These are phyloP conservation scores for Halichoeres trimaculatus DNA, from an alignment of 2,113 vertebrate genomes.

Conservation along the genomic window DNA sequence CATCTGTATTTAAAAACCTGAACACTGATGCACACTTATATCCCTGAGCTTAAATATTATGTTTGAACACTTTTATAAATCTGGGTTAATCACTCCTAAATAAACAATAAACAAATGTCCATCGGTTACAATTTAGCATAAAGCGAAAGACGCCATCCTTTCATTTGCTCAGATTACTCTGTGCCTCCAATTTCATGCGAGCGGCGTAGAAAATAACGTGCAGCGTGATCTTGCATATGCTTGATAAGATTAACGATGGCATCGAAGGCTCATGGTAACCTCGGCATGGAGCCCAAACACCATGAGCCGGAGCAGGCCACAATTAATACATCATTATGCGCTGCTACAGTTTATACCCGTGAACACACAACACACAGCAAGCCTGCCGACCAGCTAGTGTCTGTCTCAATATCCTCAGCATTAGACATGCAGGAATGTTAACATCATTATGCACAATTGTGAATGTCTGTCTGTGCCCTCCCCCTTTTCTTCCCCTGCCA, in stretches of 20 bases:
- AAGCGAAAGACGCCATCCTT: background rate
- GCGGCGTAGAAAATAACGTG: conserved; percentile 36
- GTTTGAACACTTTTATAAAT: conserved; percentile 33
- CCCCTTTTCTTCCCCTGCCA: conserved; percentile 73
- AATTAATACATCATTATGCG: conserved; percentile 79
- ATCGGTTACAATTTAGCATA: conserved; percentile 4
- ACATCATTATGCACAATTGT: conserved; percentile 93
- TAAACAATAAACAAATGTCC: conserved; percentile 16
- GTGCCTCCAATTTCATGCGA: conserved; percentile 27
- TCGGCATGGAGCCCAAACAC: conserved; percentile 55
- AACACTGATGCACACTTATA: background rate
- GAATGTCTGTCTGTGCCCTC: conserved; percentile 85
- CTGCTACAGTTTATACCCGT: conserved; percentile 46
- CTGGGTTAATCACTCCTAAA: conserved; percentile 31
- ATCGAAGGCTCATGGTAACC: conserved; percentile 51
- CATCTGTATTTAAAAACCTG: conserved; percentile 18
- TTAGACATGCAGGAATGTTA: conserved; percentile 96
- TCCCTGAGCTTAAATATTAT: background rate
- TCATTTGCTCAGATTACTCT: conserved; percentile 6
- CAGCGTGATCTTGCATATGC: conserved; percentile 52
- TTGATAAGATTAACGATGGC: conserved; percentile 63
- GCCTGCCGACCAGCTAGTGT: conserved; percentile 62
- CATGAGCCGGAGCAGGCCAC: conserved; percentile 40
- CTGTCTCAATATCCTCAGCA: conserved; percentile 75
- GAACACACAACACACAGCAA: conserved; percentile 55